Percentiles rank a stretch among this genome's conserved stretches.
phyloP scores from a whole-genome alignment of 2,113 vertebrate genomes.

The Prunella himalayana region DNA sequence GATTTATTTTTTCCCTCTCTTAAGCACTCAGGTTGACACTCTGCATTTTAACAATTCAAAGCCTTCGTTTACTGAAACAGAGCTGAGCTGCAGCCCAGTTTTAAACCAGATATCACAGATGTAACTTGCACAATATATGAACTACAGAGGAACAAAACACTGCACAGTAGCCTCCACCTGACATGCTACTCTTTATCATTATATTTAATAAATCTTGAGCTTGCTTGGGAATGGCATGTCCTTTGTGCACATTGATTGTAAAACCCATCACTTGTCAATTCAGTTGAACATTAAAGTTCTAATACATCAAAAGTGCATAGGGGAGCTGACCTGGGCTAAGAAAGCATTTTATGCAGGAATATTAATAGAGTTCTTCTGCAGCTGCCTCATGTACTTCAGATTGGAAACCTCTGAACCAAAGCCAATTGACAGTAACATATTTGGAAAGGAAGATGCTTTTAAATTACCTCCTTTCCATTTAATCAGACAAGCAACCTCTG shows the following conservation, averaged over 20 bases:
- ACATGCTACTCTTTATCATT: background rate
- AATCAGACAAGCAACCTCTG: slow-evolving; percentile 64
- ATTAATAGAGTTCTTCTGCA: slow-evolving; percentile 42
- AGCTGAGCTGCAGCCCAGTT: background rate
- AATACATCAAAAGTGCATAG: slow-evolving; percentile 57
- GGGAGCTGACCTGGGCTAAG: slow-evolving; percentile 57
- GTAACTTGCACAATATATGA: background rate
- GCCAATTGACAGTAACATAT: slow-evolving; percentile 63
- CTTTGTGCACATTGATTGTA: slow-evolving; percentile 42
- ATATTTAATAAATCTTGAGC: slow-evolving; percentile 30
- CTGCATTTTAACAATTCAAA: slow-evolving; percentile 10
- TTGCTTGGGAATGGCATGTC: slow-evolving; percentile 10
- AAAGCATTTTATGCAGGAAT: slow-evolving; percentile 44
- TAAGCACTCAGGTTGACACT: slow-evolving; percentile 25
- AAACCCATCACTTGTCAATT: slow-evolving; percentile 51
- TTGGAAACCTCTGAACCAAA: slow-evolving; percentile 63
- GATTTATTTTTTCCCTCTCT: slow-evolving; percentile 45
- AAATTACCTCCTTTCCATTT: slow-evolving; percentile 67
- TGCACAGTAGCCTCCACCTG: background rate
- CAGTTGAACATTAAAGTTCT: slow-evolving; percentile 44
- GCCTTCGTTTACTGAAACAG: slow-evolving; percentile 24
- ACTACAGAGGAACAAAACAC: background rate
- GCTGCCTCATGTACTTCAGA: slow-evolving; percentile 46
- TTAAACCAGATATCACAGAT: background rate
- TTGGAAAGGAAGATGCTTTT: slow-evolving; percentile 64